Evolutionary conservation across 2,113 vertebrate genomes (phyloP).

Genomic region (Atherinomorus stipes): DNA sequence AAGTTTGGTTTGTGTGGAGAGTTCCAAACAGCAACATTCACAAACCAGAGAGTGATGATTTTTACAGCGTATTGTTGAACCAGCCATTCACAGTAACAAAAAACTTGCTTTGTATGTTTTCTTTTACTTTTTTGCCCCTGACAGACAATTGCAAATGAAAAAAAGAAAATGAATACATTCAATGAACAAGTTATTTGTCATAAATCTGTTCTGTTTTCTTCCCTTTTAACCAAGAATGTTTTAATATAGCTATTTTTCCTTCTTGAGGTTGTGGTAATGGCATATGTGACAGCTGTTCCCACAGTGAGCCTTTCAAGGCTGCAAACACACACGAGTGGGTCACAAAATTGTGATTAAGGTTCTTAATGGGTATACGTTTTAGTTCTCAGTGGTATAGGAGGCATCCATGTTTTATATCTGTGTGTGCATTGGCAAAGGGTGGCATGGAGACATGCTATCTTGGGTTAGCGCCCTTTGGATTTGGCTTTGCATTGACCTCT

Average conservation of each 20-base stretch:
- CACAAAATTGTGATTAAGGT: background rate
- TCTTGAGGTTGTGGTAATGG: slow-evolving; percentile 26
- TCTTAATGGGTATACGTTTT: slow-evolving; percentile 12
- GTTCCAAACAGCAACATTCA: slow-evolving; percentile 28
- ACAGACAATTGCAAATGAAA: slow-evolving; percentile 8
- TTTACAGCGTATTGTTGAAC: slow-evolving; percentile 45
- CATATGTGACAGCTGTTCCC: slow-evolving; percentile 27
- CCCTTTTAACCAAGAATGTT: background rate
- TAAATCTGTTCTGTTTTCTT: background rate
- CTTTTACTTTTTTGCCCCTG: background rate
- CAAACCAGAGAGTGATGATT: slow-evolving; percentile 1
- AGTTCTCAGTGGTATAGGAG: slow-evolving; percentile 12
- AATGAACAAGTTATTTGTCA: slow-evolving; percentile 34
- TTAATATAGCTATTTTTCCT: slow-evolving; percentile 29
- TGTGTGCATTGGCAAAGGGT: slow-evolving; percentile 54
- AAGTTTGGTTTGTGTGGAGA: slow-evolving; percentile 23
- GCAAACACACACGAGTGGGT: background rate
- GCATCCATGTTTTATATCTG: slow-evolving; percentile 17
- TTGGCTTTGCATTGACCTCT: slow-evolving; percentile 76
- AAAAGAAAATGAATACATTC: slow-evolving; percentile 27
- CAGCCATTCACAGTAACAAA: slow-evolving; percentile 37
- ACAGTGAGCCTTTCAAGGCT: slow-evolving; percentile 2
- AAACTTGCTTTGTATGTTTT: slow-evolving; percentile 11
- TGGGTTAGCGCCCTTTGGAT: slow-evolving; percentile 52
- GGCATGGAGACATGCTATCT: slow-evolving; percentile 47